A percentile compares a stretch with the other conserved stretches of the same genome.
Evolutionary conservation across 2,113 vertebrate species (phyloP).

Genomic region (Sinocyclocheilus rhinocerous): DNA sequence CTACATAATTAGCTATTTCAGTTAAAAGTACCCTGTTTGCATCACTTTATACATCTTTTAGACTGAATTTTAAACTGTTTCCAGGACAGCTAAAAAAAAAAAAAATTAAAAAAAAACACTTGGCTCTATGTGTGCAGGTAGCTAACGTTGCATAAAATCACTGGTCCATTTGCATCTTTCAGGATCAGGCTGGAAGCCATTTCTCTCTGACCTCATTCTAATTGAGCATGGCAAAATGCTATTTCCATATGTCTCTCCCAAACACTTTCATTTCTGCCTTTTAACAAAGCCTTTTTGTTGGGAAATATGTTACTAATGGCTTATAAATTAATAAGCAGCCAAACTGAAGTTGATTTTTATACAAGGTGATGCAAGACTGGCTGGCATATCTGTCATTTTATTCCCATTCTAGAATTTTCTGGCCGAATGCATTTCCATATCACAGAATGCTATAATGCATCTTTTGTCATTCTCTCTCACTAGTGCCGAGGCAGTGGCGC

Average conservation of each 20-base stretch:
- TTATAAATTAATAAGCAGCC: slow-evolving; percentile 82
- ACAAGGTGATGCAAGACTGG: slow-evolving; percentile 74
- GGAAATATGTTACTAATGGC: slow-evolving; percentile 81
- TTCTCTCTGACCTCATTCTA: slow-evolving; percentile 69
- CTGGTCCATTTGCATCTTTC: slow-evolving; percentile 68
- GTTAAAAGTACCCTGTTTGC: slow-evolving; percentile 14
- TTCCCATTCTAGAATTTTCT: slow-evolving; percentile 76
- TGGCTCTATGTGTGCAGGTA: slow-evolving; percentile 62
- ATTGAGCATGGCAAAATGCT: slow-evolving; percentile 74
- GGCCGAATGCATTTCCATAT: slow-evolving; percentile 70
- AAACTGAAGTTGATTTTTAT: slow-evolving; percentile 78
- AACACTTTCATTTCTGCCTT: slow-evolving; percentile 62
- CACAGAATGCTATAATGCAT: slow-evolving; percentile 67
- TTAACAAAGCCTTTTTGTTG: slow-evolving; percentile 77
- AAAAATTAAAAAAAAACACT: not conserved
- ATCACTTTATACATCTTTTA: slow-evolving; percentile 3
- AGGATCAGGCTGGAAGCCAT: slow-evolving; percentile 62
- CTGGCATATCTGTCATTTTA: slow-evolving; percentile 73
- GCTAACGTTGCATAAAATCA: slow-evolving; percentile 72
- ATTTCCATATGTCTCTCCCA: slow-evolving; percentile 66
- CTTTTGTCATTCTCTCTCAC: slow-evolving; percentile 67
- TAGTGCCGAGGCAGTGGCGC: slow-evolving; percentile 42
- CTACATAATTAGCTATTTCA: not conserved
- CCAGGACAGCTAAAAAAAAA: not conserved
- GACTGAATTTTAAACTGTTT: slow-evolving; percentile 10